Base-by-base conservation (phyloP, 2,888 invertebrate genomes). In the Cinara cedri region DNA sequence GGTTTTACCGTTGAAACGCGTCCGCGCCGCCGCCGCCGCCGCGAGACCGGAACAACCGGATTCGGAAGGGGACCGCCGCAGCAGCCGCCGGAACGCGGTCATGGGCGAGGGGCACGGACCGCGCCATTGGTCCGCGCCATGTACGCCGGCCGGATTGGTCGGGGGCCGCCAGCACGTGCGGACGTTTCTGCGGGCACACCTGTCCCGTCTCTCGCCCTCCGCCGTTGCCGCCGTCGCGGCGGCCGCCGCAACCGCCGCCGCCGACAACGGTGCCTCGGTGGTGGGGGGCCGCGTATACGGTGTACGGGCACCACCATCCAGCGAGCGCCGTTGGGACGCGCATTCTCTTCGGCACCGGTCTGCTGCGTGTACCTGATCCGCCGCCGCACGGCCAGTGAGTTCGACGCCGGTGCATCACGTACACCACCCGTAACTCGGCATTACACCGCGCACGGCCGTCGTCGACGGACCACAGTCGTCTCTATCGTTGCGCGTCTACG, bases 401-500 rank as follows among this genome's bases (percentile, higher is more conserved):
- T 78, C 78, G 78, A 78, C 78, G 78, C 78, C 78, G 60, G 78
- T 78, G 62, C 51, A 78, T 11, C 46, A 70, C 70, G 51, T 70
- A 78, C 60, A 70, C 24, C n/a, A 78, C 63, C 19, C 21, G 19
- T 21, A 1, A 51, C 19, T 11, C n/a, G 1, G 51, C 16, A 51
- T 4, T 51, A 2, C 16, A 16, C 51, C 14, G 51, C 3, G 16
- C 16, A 34, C 26, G 14, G 1, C 6, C 13, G n/a, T 14, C 24
- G 24, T 6, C 51, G 54, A 6, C 54, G 54, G 8, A 16, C 11
- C 55, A 21, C 16, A 24, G 26, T 19, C 54, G 55, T 21, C 11
- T 55, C 21, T 55, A 2, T 21, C 55, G 9, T 8, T 54, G 4
- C 21, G 13, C 14, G 19, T 55, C 10, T 55, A 19, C n/a, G 1